Base-by-base conservation (phyloP, 2,113 vertebrate genomes). In the Macrotis lagotis region DNA sequence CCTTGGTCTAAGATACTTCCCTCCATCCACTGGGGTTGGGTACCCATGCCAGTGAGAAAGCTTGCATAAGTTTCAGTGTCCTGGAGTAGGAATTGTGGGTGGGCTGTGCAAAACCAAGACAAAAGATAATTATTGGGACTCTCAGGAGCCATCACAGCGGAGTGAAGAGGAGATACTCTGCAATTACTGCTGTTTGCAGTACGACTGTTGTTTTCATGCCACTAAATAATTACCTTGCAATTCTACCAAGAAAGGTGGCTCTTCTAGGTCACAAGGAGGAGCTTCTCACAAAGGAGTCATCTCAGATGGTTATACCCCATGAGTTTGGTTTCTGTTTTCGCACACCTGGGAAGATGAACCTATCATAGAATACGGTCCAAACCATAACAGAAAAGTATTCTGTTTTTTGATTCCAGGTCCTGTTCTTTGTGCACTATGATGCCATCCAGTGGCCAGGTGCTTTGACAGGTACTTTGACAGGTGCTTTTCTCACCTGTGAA, bases 161-260 rank as follows among this genome's bases (percentile, higher is more conserved):
- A 1, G 12, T 9, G 49, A 66, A 44, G 49, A 92, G 89, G 83
- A 47, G n/a, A 8, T 52, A 49, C 91, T 74, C 90, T 59, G 16
- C 83, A 91, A 93, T 97, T 89, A 89, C 91, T 51, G 19, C 59
- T 94, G 91, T 95, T 93, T 89, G 28, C n/a, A 52, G 93, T 47
- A 26, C 59, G 83, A 94, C 88, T 49, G 48, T 44, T 89, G 9
- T 47, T 2, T 47, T 89, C 6, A 51, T 93, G 47, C 91, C 90
- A 51, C 88, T 49, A 31, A 31, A 51, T 94, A 90, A 96, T 88
- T 91, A 93, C 91, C 37, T 22, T 51, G 89, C 89, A 49, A 49
- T 31, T 90, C 48, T 49, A 16, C 48, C 26, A 28, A 31, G 48
- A 31, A 26, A 90, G 89, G 25, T 49, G 48, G 24, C 47, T 90